phyloP scores from a whole-genome alignment of 2,113 vertebrate genomes.

The Condylura cristata region DNA sequence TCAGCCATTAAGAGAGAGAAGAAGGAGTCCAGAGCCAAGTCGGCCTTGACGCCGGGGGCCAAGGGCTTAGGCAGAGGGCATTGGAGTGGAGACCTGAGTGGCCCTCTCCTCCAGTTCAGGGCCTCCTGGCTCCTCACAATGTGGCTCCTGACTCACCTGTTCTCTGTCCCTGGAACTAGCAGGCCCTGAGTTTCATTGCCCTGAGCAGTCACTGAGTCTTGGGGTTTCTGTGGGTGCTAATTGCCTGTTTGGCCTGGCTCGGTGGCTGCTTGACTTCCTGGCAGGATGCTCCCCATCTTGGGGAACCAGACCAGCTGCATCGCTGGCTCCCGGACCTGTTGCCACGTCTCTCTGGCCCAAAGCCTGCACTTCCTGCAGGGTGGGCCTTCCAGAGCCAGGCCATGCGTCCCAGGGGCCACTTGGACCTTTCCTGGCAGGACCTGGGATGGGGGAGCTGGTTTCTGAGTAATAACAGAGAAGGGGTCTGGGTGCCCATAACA shows the following conservation, averaged over 20 bases:
- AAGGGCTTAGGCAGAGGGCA: background rate
- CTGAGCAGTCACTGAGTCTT: background rate
- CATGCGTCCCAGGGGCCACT: background rate
- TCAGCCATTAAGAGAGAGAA: background rate
- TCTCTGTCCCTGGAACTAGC: background rate
- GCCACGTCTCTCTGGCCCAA: background rate
- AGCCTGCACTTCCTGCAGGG: background rate
- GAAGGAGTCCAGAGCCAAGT: background rate
- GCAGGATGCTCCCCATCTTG: conserved; percentile 1
- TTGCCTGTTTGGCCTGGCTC: conserved; percentile 23
- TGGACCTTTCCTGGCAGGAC: background rate
- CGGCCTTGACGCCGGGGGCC: background rate
- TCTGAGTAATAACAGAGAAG: background rate
- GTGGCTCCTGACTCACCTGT: background rate
- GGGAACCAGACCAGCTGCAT: conserved; percentile 70
- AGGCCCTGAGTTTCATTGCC: conserved; percentile 17
- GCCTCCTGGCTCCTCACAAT: background rate
- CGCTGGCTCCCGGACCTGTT: background rate
- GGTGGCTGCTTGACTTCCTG: background rate
- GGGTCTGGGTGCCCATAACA: background rate
- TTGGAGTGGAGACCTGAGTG: background rate
- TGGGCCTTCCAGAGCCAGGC: background rate
- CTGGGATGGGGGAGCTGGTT: background rate
- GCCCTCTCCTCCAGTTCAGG: background rate
- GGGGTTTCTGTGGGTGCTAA: conserved; percentile 58